phyloP scores from a whole-genome alignment of 2,888 invertebrate genomes.

The Folsomia manolachei region DNA sequence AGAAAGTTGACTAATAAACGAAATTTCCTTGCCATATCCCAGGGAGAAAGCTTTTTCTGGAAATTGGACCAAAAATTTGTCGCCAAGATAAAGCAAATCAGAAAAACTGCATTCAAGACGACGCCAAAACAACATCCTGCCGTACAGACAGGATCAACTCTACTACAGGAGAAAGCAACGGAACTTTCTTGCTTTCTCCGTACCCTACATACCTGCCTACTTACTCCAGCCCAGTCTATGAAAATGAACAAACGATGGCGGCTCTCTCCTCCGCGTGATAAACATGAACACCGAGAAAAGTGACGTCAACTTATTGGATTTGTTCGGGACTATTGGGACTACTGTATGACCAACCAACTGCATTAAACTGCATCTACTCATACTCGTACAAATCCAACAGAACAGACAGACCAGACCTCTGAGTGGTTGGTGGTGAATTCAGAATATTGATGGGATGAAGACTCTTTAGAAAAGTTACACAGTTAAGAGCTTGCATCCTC shows the following conservation, averaged over 20 bases:
- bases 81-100: too few species aligned
- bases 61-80: too few species aligned
- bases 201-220: not conserved
- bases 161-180: too few species aligned
- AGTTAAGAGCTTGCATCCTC: too few species aligned
- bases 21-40: too few species aligned
- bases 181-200: not conserved
- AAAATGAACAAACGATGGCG: not conserved
- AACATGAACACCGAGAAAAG: constrained; percentile 14
- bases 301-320: constrained; percentile 25
- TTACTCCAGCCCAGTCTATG: not conserved
- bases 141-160: not conserved
- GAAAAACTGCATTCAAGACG: too few species aligned
- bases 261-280: constrained; percentile 8
- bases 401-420: not conserved
- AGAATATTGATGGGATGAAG: too few species aligned
- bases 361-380: constrained; percentile 9
- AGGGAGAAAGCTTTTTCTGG: too few species aligned
- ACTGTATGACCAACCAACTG: too few species aligned
- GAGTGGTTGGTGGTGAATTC: too few species aligned
- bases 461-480: too few species aligned
- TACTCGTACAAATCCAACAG: not conserved
- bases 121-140: not conserved
- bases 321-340: constrained; percentile 3
- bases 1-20: too few species aligned